Evolutionary conservation across 2,888 invertebrate genomes (phyloP), one percentile per base, ranked within the genome.

Genomic region (Sclerodermus sp.): DNA sequence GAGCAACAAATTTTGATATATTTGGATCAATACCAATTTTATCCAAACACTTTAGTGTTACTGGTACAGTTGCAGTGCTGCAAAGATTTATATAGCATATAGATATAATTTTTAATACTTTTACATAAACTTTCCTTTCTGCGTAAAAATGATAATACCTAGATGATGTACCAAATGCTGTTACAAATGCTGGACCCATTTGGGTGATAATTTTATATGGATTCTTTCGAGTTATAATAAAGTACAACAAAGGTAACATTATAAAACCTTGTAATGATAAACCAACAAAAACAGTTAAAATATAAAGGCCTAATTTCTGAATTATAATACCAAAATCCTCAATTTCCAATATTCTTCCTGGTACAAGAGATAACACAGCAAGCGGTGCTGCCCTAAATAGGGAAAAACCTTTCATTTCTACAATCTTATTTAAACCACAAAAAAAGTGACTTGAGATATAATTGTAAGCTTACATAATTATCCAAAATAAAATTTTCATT

Each of bases 121-220:
- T 29, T 10, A 12, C 6, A 36, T 16, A 8, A n/a, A 16, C 15
- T 44, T 42, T 34, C 9, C 14, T n/a, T 34, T 4, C 10, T 34
- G 10, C 13, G 4, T 34, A 34, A n/a, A 12, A 34, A 12, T 17
- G 17, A 5, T 23, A 8, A n/a, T 29, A 76, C 77, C 77, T 77
- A 30, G 96, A 96, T 38, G 96, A 93, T 42, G 96, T 97, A 69
- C 95, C 96, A 76, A 96, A 96, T 48, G 96, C 96, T 2, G 96
- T 96, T 10, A 92, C 90, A 79, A 96, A 82, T n/a, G 96, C 96
- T 69, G 94, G 93, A 57, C 91, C 88, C 81, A 94, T 88, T 74
- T 88, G 88, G 17, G 83, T 85, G 52, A 93, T 85, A 64, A 88
- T 87, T 58, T 85, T 83, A 77, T 91, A 91, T 0, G 97, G 96